phyloP scores from a whole-genome alignment of 1,140 invertebrate species.

The Doryteuthis pealeii region DNA sequence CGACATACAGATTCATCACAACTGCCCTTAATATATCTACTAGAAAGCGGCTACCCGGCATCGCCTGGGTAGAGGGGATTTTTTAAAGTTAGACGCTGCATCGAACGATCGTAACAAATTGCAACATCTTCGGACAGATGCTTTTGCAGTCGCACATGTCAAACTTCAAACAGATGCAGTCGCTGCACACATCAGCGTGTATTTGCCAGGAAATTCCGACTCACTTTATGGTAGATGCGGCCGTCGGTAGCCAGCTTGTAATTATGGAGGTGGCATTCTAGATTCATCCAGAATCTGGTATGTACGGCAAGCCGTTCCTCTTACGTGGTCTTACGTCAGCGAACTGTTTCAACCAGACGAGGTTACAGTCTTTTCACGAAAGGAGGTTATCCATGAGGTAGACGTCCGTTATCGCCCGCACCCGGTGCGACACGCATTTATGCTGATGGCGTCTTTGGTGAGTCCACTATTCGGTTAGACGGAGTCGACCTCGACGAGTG shows the following conservation, averaged over 20 bases:
- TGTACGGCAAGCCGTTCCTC: constrained; percentile 22
- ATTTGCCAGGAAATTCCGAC: constrained; percentile 35
- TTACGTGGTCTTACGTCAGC: constrained; percentile 16
- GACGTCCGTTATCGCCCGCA: constrained; percentile 21
- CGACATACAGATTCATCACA: no score
- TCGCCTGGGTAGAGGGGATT: no score
- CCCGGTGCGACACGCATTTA: constrained; percentile 23
- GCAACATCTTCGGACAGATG: constrained; percentile 30
- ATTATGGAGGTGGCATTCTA: constrained; percentile 29
- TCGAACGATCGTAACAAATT: constrained; percentile 27
- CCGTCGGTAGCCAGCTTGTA: neutral
- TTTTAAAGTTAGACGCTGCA: constrained; percentile 23
- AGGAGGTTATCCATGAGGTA: constrained; percentile 37
- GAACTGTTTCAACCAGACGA: constrained; percentile 41
- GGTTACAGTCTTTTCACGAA: constrained; percentile 38
- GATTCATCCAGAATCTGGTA: constrained; percentile 23
- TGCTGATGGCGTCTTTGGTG: constrained; percentile 22
- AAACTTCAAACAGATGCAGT: constrained; percentile 37
- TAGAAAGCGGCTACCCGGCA: no score
- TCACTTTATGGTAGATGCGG: constrained; percentile 15
- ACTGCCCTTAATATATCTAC: no score
- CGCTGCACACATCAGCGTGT: constrained; percentile 26
- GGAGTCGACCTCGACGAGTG: constrained; percentile 26
- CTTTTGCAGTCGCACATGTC: constrained; percentile 33
- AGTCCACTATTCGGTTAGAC: constrained; percentile 33